Base-by-base conservation (phyloP, 2,113 vertebrate species). In the Salvator merianae region DNA sequence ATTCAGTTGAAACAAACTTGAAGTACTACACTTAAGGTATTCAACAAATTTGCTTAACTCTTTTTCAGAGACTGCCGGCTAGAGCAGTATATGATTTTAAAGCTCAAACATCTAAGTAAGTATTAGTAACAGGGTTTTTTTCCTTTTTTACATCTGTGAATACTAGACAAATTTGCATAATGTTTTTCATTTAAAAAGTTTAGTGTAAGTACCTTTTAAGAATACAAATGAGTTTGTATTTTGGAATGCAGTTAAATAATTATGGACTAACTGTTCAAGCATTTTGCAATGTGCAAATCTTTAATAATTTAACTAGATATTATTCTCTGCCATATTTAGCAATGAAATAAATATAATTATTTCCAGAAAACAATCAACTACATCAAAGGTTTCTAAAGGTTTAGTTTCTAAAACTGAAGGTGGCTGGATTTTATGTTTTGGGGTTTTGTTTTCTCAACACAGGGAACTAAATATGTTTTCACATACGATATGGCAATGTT, bases 71-170 rank as follows among this genome's bases (percentile, higher is more conserved):
- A 95, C 93, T 99, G 94, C 97, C 97, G 92, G 98, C 98, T 88
- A 97, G 96, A 96, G 99, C 99, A 93, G 97, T 99, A 89, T 99
- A 99, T 90, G 99, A 99, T 95, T 99, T 99, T 96, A 99, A 99
- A 95, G 99, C 99, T 95, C 98, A 99, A 93, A 97, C 98, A 34
- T 94, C 98, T 92, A 99, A 99, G 99, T 99, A 97, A 99, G 99
- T 98, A 96, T 81, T 74, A 78, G 20, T 86, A 14, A 84, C 0
- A 40, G 12, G 86, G 90, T 3, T 68, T 74, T 62, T 43, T 72
- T 30, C 69, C 1, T 26, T 32, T 26, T 32, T 20, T 20, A n/a
- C 43, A 40, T 38, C 10, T 63, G 30, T 22, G 24, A 26, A 65
- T 79, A 8, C 32, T 79, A n/a, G 16, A 53, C 5, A n/a, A 50